Evolutionary conservation across 2,113 vertebrate genomes (phyloP), one percentile per base, ranked within the genome.

Genomic region (Tretioscincus oriximinensis): DNA sequence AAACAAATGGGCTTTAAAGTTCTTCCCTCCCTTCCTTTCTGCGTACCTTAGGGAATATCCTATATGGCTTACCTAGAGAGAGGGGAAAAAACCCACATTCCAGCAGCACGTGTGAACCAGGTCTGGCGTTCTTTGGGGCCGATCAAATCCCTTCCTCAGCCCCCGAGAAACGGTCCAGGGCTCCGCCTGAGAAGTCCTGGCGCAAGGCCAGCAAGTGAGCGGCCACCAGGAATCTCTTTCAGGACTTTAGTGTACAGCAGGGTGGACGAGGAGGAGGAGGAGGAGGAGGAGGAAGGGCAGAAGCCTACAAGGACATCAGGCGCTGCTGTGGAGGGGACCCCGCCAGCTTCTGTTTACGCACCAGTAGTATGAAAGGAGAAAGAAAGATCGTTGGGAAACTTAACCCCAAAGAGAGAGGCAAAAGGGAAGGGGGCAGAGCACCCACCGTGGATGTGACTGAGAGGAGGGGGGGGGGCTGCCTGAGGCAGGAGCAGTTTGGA

Each of bases 1-100:
- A 28, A 20, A 45, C 24, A 1, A 26, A 1, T 3, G 9, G 10
- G 21, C 20, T 2, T 69, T 1, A 86, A 88, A 85, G 71, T 77
- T 84, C 77, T 35, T 21, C 8, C 7, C 73, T 63, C 31, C 12
- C n/a, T 14, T 45, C 78, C 68, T 66, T 70, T 26, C 66, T 60
- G 65, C 51, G 7, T 49, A 20, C 71, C 24, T 71, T 41, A 8
- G 41, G 21, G 60, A 82, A 80, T 49, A 77, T 45, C 20, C 51
- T 61, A 69, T 71, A 51, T 71, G 58, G 41, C 72, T 86, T 75
- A 75, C 82, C 77, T 84, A 28, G n/a, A 35, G 21, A 58, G 26
- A 49, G 63, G 2, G 9, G 9, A 58, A 58, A 70, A 49, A n/a
- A n/a, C n/a, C 31, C 73, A 31, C 80, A 70, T 76, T 49, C 47